Evolutionary conservation across 2,888 invertebrate species (phyloP).

Genomic region (Tenthredo distinguenda): DNA sequence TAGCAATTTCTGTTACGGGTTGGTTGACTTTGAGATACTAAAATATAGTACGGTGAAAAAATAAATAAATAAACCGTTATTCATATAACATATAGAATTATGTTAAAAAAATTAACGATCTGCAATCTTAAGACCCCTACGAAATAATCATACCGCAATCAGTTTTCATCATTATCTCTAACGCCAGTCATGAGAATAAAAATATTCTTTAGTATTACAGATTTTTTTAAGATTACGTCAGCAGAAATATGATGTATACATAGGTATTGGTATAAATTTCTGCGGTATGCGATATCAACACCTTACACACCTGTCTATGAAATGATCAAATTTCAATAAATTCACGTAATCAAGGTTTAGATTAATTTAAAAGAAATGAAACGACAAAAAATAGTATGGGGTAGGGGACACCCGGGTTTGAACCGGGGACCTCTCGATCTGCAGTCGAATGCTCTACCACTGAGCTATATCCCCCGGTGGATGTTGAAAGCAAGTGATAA

Average conservation of each 20-base stretch:
- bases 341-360: neutral
- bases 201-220: neutral
- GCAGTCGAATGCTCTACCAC: constrained; percentile 88
- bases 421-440: constrained; percentile 89
- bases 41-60: neutral
- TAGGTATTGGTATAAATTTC: neutral
- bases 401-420: constrained; percentile 87
- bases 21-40: neutral
- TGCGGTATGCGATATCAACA: neutral
- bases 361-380: constrained; percentile 36
- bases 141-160: neutral
- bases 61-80: neutral
- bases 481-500: neutral
- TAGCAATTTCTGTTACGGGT: constrained; percentile 1
- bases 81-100: neutral
- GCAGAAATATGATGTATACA: neutral
- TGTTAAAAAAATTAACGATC: neutral
- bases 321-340: neutral
- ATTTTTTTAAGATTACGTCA: neutral
- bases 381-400: constrained; percentile 59
- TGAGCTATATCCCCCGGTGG: constrained; percentile 83
- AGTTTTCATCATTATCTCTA: neutral
- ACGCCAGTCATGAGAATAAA: neutral
- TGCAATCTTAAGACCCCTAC: neutral
- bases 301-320: neutral